Evolutionary conservation across 2,888 invertebrate species (phyloP), one percentile per base, ranked within the genome.

Genomic region (Clivina fossor): DNA sequence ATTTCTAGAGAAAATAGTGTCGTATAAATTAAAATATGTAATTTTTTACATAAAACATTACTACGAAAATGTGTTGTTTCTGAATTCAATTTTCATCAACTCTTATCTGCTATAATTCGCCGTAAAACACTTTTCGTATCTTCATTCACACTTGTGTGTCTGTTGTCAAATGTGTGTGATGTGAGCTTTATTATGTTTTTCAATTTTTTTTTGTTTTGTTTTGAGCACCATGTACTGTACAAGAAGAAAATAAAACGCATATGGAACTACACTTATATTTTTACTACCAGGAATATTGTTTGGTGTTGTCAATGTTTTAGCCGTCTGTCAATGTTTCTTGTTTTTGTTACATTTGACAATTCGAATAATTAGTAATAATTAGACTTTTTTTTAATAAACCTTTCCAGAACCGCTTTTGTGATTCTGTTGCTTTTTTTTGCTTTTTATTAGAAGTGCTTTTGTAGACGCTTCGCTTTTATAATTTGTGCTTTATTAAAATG

Each of bases 401-500:
- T n/a, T n/a, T 20, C 47, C 33, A 32, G 47, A 44, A 53, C 26
- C 41, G 53, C 53, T 53, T 53, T 53, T 53, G 44, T 53, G 53
- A 35, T 53, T 44, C 53, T 53, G 33, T 53, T 37, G 53, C 53
- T 53, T 53, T n/a, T n/a, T n/a, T 37, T 44, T 41, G 53, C 53
- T 53, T 53, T n/a, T 43, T 44, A 28, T 53, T 53, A 53, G 37
- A 53, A 53, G 53, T 44, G 53, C 53, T 53, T 33, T 53, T 44
- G 41, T 44, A 44, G 43, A 35, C 43, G 53, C 53, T 53, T 53
- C 53, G 53, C 53, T 53, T 51, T 40, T 53, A 44, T 47, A 47
- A 24, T 24, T 24, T 47, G 8, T 44, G 53, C 41, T 38, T 50
- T 50, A 32, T 47, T 47, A 47, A 32, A 33, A 35, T 44, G 53